Conservation (phyloP, 2,113 vertebrate genomes). For the Loxodonta africana region DNA sequence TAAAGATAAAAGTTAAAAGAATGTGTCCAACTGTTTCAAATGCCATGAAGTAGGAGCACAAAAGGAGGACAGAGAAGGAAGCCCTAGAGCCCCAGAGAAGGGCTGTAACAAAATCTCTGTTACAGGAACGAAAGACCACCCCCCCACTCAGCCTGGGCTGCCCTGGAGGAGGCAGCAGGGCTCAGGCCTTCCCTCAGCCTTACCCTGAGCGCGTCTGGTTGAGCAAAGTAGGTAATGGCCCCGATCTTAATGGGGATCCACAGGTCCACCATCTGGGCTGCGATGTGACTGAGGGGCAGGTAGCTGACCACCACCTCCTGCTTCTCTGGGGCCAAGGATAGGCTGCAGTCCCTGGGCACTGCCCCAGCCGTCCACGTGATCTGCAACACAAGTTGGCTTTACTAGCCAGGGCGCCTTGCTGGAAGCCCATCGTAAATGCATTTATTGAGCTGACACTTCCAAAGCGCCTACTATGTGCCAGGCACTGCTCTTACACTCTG, state of each 20-base stretch:
- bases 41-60: not conserved
- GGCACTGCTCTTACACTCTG: not conserved
- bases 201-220: conserved; percentile 96
- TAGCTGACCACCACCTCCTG: conserved; percentile 95
- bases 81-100: not conserved
- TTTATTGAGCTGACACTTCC: not conserved
- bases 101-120: not conserved
- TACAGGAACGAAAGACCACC: not conserved
- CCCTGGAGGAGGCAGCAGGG: accelerated
- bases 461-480: not conserved
- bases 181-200: not conserved
- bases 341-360: conserved; percentile 68
- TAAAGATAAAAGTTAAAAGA: not conserved
- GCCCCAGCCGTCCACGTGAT: conserved; percentile 92
- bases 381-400: conserved; percentile 83
- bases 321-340: conserved; percentile 62
- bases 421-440: not conserved
- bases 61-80: not conserved
- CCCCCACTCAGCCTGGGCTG: not conserved
- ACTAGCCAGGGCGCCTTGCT: accelerated
- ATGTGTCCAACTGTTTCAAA: not conserved
- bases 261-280: conserved; percentile 96
- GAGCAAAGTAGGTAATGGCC: conserved; percentile 91
- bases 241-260: conserved; percentile 92
- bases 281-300: conserved; percentile 96